These are phyloP conservation scores for Perca fluviatilis DNA, from an alignment of 2,113 vertebrate species.

Conservation along the genomic window DNA sequence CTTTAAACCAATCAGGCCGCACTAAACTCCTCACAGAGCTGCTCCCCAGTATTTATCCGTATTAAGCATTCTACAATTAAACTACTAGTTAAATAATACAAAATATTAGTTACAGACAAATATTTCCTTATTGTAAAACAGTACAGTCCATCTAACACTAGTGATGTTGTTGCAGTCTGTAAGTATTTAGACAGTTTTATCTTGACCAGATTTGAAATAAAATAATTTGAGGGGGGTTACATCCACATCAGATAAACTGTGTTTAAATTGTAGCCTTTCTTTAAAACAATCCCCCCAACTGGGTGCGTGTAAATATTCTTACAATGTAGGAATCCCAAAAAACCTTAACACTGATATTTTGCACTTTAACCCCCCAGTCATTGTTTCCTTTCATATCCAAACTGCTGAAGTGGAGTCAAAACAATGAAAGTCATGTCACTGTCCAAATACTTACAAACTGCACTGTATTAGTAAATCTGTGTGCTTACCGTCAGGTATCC, in stretches of 20 bases:
- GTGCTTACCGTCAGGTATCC: conserved; percentile 29
- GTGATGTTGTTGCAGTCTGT: too few relatives aligned
- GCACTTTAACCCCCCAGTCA: conserved; percentile 39
- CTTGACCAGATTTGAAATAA: too few relatives aligned
- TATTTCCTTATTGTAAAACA: background rate
- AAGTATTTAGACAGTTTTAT: too few relatives aligned
- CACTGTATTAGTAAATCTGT: conserved; percentile 36
- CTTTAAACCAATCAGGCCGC: too few relatives aligned
- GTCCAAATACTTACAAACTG: conserved; percentile 47
- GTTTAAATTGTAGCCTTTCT: background rate
- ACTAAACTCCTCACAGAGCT: too few relatives aligned
- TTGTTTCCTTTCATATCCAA: conserved; percentile 38
- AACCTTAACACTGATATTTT: conserved; percentile 17
- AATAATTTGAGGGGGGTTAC: background rate
- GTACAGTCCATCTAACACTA: background rate
- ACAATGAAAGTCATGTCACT: conserved; percentile 45
- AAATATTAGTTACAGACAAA: conserved; percentile 9
- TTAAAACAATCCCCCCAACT: background rate
- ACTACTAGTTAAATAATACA: background rate
- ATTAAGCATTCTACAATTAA: background rate
- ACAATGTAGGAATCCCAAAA: conserved; percentile 8
- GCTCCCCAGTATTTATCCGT: too few relatives aligned
- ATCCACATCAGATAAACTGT: background rate
- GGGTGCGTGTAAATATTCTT: conserved; percentile 12
- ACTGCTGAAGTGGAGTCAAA: conserved; percentile 32